phyloP scores from a whole-genome alignment of 2,888 invertebrate species.

The Netelia virgata region DNA sequence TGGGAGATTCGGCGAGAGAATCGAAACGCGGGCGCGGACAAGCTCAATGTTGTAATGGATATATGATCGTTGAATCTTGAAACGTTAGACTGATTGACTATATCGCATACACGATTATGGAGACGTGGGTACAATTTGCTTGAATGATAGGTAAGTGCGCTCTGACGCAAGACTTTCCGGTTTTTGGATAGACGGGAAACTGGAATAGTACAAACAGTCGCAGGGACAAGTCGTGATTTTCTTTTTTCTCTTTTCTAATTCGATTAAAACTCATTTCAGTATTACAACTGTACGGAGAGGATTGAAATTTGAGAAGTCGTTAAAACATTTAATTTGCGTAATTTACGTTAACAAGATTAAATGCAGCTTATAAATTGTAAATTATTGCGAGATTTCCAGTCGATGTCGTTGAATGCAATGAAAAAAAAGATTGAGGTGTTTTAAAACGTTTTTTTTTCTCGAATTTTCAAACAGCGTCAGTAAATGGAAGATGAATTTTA shows the following conservation, averaged over 20 bases:
- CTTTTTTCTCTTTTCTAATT: not conserved
- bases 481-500: too few species aligned
- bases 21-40: conserved; percentile 7
- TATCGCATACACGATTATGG: conserved; percentile 47
- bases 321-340: too few species aligned
- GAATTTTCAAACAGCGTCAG: too few species aligned
- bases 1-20: conserved; percentile 25
- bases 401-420: too few species aligned
- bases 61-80: conserved; percentile 31
- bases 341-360: too few species aligned
- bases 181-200: conserved; percentile 4
- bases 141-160: conserved; percentile 14
- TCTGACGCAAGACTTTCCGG: conserved; percentile 1
- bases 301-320: too few species aligned
- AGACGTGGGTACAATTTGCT: conserved; percentile 48
- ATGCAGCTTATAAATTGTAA: too few species aligned
- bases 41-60: conserved; percentile 46
- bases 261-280: not conserved
- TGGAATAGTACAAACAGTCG: conserved; percentile 4
- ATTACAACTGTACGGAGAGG: too few species aligned
- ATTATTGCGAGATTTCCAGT: too few species aligned
- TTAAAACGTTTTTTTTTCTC: too few species aligned
- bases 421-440: too few species aligned
- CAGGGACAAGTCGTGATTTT: not conserved
- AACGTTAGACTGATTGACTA: conserved; percentile 48